Percentiles rank a stretch among this genome's conserved stretches.
phyloP scores from a whole-genome alignment of 2,888 invertebrate species.

The Hypselothyrea guttata region DNA sequence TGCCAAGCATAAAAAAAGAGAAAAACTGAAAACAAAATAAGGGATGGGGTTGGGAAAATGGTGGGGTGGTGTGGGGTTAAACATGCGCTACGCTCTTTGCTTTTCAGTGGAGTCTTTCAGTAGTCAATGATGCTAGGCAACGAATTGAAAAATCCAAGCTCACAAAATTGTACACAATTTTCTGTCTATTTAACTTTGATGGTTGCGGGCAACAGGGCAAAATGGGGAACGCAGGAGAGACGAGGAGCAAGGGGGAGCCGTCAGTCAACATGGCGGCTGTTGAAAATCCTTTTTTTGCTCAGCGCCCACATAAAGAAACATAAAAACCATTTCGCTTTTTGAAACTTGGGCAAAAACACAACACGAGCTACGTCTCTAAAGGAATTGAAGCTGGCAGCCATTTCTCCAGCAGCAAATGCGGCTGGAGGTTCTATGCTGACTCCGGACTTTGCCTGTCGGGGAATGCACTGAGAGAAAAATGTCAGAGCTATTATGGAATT shows the following conservation, averaged over 20 bases:
- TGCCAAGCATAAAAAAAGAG: constrained; percentile 27
- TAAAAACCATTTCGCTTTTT: constrained; percentile 73
- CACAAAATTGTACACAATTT: constrained; percentile 79
- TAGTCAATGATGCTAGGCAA: constrained; percentile 75
- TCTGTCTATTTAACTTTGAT: constrained; percentile 79
- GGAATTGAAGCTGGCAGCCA: constrained; percentile 10
- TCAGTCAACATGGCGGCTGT: constrained; percentile 40
- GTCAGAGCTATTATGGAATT: no score
- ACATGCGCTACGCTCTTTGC: constrained; percentile 39
- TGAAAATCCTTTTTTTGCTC: constrained; percentile 60
- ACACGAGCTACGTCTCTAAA: constrained; percentile 9
- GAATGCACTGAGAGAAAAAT: constrained; percentile 27
- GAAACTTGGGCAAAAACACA: constrained; percentile 57
- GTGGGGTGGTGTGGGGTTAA: constrained; percentile 4
- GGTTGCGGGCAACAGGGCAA: no score
- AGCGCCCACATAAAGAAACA: constrained; percentile 71
- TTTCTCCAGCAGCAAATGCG: no score
- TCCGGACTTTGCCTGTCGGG: constrained; percentile 8
- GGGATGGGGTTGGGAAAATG: neutral
- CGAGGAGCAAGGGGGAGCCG: neutral
- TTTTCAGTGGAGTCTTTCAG: constrained; percentile 55
- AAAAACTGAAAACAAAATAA: constrained; percentile 10
- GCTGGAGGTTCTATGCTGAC: neutral
- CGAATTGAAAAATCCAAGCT: constrained; percentile 75
- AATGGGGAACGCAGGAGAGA: no score